These are phyloP conservation scores for Cochlearius cochlearius DNA, from an alignment of 2,113 vertebrate genomes.

Conservation along the genomic window DNA sequence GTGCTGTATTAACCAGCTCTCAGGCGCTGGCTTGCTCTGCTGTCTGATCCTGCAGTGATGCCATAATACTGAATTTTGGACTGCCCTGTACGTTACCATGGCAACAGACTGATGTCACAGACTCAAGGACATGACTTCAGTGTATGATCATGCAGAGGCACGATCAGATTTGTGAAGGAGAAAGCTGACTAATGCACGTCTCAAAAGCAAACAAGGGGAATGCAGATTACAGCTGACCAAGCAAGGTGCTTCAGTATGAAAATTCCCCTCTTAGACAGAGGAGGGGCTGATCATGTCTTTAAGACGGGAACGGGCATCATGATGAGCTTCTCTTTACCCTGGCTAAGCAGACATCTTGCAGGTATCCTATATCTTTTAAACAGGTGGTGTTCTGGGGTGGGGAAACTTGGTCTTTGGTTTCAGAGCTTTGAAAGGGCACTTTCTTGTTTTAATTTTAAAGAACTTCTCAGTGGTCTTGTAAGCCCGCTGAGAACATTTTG, in stretches of 20 bases:
- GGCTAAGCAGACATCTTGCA: neutral
- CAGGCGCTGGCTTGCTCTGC: neutral
- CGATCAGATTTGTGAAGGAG: constrained; percentile 23
- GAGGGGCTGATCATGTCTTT: neutral
- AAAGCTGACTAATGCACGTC: constrained; percentile 50
- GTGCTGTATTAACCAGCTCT: constrained; percentile 27
- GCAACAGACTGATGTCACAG: constrained; percentile 72
- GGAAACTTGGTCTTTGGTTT: neutral
- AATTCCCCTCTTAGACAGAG: neutral
- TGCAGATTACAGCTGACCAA: constrained; percentile 9
- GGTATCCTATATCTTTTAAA: neutral
- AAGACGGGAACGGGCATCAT: neutral
- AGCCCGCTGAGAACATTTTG: neutral
- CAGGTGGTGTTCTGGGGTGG: neutral
- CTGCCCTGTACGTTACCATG: constrained; percentile 52
- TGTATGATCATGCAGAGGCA: constrained; percentile 52
- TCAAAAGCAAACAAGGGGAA: constrained; percentile 20
- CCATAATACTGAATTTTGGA: constrained; percentile 57
- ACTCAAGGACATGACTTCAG: constrained; percentile 69
- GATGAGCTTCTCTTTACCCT: neutral
- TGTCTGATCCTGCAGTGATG: constrained; percentile 56
- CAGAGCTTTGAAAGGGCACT: neutral
- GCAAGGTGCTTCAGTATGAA: neutral
- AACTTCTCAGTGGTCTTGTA: neutral
- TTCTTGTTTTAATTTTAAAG: neutral